These are phyloP conservation scores for Tenthredo scrophulariae DNA, from an alignment of 2,888 invertebrate species.

Conservation along the genomic window DNA sequence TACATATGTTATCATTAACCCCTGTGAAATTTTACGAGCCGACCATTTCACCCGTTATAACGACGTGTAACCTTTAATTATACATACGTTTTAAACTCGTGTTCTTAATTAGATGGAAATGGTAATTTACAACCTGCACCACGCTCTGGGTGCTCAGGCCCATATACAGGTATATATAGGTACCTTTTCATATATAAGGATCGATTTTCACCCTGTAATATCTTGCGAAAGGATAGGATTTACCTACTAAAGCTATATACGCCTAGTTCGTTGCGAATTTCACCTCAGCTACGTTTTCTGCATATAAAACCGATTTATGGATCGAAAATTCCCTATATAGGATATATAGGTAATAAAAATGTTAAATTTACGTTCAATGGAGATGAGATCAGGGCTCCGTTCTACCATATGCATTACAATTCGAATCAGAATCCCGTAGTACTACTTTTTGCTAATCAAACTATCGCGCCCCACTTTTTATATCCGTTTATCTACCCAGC, in stretches of 20 bases:
- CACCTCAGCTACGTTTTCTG: conserved; percentile 24
- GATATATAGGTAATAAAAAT: conserved; percentile 30
- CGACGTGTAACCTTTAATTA: conserved; percentile 17
- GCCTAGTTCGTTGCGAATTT: not conserved
- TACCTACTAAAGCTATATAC: not conserved
- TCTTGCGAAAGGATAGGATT: not conserved
- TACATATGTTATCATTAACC: not conserved
- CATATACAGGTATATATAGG: not conserved
- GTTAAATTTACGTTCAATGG: conserved; percentile 36
- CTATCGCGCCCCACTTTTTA: not conserved
- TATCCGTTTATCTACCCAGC: not conserved
- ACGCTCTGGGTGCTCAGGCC: not conserved
- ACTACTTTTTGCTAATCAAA: conserved; percentile 38
- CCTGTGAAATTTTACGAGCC: not conserved
- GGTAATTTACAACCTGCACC: not conserved
- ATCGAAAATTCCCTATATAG: conserved; percentile 30
- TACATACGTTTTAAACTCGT: conserved; percentile 3
- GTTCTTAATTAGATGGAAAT: conserved; percentile 33
- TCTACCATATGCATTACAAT: conserved; percentile 35
- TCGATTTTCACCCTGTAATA: conserved; percentile 15
- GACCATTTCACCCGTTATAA: not conserved
- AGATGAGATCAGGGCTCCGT: conserved; percentile 28
- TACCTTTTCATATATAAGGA: not conserved
- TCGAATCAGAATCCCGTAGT: conserved; percentile 27
- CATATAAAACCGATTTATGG: conserved; percentile 50